phyloP scores from a whole-genome alignment of 2,888 invertebrate genomes.

The Pogonocherus hispidulus region DNA sequence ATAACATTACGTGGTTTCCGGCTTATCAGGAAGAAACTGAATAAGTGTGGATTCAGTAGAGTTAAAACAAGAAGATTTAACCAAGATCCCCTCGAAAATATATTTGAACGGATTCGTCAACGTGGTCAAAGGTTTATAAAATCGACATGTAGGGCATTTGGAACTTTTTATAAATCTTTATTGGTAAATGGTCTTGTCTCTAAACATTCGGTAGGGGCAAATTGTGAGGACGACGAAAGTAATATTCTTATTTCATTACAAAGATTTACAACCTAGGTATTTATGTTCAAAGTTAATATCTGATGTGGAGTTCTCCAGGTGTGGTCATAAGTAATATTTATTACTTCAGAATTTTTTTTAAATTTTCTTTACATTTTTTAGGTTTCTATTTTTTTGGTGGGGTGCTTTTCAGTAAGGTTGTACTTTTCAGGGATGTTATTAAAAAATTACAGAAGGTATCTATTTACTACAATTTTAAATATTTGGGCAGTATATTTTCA shows the following conservation, averaged over 20 bases:
- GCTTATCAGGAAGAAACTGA: not conserved
- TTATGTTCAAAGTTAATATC: not conserved
- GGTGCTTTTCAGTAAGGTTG: no score
- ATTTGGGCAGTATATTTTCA: no score
- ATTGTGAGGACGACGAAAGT: slow-evolving; percentile 7
- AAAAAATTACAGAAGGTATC: no score
- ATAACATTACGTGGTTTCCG: not conserved
- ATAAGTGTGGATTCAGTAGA: not conserved
- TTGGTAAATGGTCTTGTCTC: slow-evolving; percentile 6
- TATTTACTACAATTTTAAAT: no score
- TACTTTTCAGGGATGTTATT: no score
- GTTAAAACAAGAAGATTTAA: slow-evolving; percentile 1
- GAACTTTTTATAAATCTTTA: not conserved
- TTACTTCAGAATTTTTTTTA: no score
- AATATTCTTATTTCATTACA: not conserved
- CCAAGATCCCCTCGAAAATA: slow-evolving; percentile 21
- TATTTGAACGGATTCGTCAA: slow-evolving; percentile 1
- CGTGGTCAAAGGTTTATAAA: not conserved
- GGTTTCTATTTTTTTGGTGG: no score
- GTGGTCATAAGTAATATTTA: no score
- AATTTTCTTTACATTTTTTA: no score
- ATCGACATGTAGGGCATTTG: not conserved
- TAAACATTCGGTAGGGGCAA: not conserved
- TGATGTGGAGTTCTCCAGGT: no score
- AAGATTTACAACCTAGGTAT: not conserved